A percentile compares a stretch with the other conserved stretches of the same genome.
Conservation (phyloP, 2,888 invertebrate species). For the Sialis fuliginosa region DNA sequence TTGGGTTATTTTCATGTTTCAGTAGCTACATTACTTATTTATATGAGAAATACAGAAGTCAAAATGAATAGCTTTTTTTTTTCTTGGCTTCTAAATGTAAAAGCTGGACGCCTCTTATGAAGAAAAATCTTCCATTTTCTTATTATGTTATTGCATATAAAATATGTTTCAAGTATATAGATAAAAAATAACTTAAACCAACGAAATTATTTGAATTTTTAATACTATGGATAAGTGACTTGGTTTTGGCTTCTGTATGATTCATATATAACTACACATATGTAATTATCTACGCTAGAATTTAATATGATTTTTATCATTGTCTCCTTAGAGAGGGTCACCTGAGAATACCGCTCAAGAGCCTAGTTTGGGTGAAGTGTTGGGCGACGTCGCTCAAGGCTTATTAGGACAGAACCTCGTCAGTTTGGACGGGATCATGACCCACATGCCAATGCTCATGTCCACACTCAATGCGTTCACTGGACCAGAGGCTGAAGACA, state of each 20-base stretch:
- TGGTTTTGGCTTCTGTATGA: neutral
- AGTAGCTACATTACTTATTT: too few species aligned
- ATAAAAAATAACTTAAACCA: too few species aligned
- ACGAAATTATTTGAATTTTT: too few species aligned
- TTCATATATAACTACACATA: constrained; percentile 6
- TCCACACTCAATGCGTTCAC: constrained; percentile 42
- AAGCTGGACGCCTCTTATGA: too few species aligned
- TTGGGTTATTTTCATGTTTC: too few species aligned
- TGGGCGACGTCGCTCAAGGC: constrained; percentile 4
- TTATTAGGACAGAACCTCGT: neutral
- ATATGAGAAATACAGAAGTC: too few species aligned
- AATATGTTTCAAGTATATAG: too few species aligned
- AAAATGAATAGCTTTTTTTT: too few species aligned
- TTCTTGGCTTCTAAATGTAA: too few species aligned
- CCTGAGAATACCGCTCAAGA: constrained; percentile 10
- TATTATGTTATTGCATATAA: too few species aligned
- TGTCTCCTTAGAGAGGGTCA: constrained; percentile 6
- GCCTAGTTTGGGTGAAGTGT: constrained; percentile 8
- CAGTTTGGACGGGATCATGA: constrained; percentile 17
- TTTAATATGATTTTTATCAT: neutral
- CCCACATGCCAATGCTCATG: constrained; percentile 47
- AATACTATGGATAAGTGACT: too few species aligned
- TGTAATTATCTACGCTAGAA: constrained; percentile 6
- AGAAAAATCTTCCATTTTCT: too few species aligned
- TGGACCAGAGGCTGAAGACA: constrained; percentile 39